A percentile compares a stretch with the other conserved stretches of the same genome.
phyloP scores from a whole-genome alignment of 2,797 vertebrate genomes.

The Botia almorhae region DNA sequence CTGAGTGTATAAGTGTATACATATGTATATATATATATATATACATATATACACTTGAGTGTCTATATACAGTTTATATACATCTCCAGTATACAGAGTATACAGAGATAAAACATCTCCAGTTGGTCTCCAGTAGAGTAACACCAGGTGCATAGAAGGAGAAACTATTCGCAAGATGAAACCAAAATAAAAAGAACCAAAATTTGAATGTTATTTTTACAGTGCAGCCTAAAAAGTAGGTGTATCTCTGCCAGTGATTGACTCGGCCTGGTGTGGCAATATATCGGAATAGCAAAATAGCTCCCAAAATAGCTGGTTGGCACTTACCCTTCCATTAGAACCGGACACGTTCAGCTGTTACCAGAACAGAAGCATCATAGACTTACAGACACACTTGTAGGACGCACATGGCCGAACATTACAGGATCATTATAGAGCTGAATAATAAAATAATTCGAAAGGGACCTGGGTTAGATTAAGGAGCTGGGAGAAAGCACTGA shows the following conservation, averaged over 20 bases:
- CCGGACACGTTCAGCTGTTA: slow-evolving; percentile 83
- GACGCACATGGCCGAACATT: slow-evolving; percentile 38
- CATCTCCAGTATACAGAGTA: too few species aligned
- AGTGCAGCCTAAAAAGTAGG: slow-evolving; percentile 42
- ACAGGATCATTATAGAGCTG: slow-evolving; percentile 5
- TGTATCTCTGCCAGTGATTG: slow-evolving; percentile 70
- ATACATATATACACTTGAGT: too few species aligned
- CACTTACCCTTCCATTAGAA: slow-evolving; percentile 72
- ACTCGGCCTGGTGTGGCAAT: slow-evolving; percentile 75
- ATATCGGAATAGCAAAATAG: slow-evolving; percentile 64
- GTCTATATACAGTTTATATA: neutral
- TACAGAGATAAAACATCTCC: slow-evolving; percentile 22
- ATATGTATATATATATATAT: too few species aligned
- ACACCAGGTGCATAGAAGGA: slow-evolving; percentile 48
- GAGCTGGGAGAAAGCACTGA: neutral
- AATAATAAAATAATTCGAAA: slow-evolving; percentile 6
- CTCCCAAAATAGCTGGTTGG: slow-evolving; percentile 79
- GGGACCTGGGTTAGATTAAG: slow-evolving; percentile 13
- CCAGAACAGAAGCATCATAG: slow-evolving; percentile 60
- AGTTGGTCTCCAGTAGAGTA: neutral
- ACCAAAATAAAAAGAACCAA: slow-evolving; percentile 33
- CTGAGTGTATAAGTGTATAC: too few species aligned
- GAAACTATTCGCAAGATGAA: slow-evolving; percentile 23
- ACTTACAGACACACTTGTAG: slow-evolving; percentile 61
- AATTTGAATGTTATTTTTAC: neutral